Conservation (phyloP, 2,888 invertebrate species). For the Dexiosoma caninum region DNA sequence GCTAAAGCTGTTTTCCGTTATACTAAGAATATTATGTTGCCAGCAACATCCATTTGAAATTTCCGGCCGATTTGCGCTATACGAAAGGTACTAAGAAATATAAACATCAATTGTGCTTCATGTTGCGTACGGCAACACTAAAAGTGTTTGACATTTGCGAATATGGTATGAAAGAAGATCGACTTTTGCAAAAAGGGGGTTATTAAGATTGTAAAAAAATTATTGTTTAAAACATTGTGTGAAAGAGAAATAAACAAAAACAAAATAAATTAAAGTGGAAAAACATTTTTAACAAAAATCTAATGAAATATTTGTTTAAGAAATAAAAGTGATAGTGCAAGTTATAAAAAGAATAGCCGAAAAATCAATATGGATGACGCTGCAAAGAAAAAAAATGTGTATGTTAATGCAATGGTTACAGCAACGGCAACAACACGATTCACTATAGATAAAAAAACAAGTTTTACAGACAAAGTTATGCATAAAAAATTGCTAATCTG, state of each 20-base stretch:
- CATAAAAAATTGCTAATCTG: background rate
- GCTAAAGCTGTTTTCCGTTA: no score
- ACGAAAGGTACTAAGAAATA: background rate
- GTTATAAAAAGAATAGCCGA: slow-evolving; percentile 55
- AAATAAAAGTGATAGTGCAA: slow-evolving; percentile 32
- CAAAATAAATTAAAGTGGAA: slow-evolving; percentile 10
- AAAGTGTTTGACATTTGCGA: slow-evolving; percentile 27
- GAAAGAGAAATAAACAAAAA: slow-evolving; percentile 54
- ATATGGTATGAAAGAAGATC: slow-evolving; percentile 38
- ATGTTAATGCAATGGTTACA: slow-evolving; percentile 54
- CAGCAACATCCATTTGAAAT: no score
- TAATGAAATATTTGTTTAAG: slow-evolving; percentile 17
- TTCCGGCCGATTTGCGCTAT: background rate
- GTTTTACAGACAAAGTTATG: slow-evolving; percentile 32
- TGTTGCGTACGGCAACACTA: background rate
- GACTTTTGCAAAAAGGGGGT: slow-evolving; percentile 41
- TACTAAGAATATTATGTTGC: no score
- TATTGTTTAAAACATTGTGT: slow-evolving; percentile 54
- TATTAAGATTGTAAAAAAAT: slow-evolving; percentile 19
- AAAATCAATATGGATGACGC: slow-evolving; percentile 61
- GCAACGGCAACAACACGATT: slow-evolving; percentile 32
- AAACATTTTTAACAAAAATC: slow-evolving; percentile 37
- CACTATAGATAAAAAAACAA: slow-evolving; percentile 19
- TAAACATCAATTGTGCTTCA: background rate
- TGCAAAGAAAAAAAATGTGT: slow-evolving; percentile 56